Percentiles rank a stretch among this genome's conserved stretches.
phyloP scores from a whole-genome alignment of 2,888 invertebrate species.

The Drosophila subquinaria region DNA sequence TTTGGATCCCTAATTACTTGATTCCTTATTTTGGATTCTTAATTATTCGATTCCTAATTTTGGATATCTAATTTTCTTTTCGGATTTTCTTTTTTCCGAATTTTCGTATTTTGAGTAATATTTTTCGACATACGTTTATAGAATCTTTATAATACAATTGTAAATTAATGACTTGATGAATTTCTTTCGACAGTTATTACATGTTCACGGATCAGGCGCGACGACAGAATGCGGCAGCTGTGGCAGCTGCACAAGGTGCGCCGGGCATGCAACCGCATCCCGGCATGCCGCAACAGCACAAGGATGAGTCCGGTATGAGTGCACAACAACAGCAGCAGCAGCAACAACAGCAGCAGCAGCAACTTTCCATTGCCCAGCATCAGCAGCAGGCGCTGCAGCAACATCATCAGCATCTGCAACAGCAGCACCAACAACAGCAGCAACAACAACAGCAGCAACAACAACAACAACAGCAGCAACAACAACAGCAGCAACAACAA shows the following conservation, averaged over 20 bases:
- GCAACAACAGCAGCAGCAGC: conserved; percentile 51
- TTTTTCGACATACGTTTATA: no score
- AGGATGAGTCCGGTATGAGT: conserved; percentile 61
- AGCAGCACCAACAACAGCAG: conserved; percentile 82
- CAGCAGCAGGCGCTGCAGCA: conserved; percentile 82
- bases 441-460: conserved; percentile 78
- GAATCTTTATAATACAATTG: neutral
- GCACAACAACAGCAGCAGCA: conserved; percentile 51
- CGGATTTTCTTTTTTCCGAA: no score
- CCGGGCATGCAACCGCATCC: conserved; percentile 71
- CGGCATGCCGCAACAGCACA: conserved; percentile 60
- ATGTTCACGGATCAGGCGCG: conserved; percentile 88
- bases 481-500: conserved; percentile 67
- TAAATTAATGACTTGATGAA: neutral
- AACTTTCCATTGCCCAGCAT: conserved; percentile 74
- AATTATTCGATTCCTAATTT: no score
- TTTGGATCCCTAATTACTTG: no score
- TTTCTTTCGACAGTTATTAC: conserved; percentile 87
- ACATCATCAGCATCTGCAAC: conserved; percentile 67
- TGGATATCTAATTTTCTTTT: no score
- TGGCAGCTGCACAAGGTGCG: conserved; percentile 70
- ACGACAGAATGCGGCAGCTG: conserved; percentile 80
- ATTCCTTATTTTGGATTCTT: no score
- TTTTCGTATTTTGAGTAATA: no score
- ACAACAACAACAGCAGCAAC: conserved; percentile 64